Percentiles rank a stretch among this genome's conserved stretches.
These are phyloP conservation scores for Platalea minor DNA, from an alignment of 2,797 vertebrate genomes.

Conservation along the genomic window DNA sequence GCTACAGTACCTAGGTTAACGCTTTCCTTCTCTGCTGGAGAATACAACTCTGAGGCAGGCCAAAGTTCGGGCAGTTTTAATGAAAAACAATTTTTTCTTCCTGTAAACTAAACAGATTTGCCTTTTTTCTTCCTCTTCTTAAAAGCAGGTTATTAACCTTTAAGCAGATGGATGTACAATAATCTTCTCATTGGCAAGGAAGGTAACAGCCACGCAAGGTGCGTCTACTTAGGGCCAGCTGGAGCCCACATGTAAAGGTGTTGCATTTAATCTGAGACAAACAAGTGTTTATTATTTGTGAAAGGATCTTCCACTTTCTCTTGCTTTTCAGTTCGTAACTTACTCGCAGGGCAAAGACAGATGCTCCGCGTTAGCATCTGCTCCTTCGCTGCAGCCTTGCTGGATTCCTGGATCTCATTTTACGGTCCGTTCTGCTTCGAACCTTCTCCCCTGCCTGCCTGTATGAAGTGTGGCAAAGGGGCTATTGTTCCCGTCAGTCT, in stretches of 20 bases:
- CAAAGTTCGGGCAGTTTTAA: conserved; percentile 20
- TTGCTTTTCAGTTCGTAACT: conserved; percentile 56
- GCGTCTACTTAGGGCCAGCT: conserved; percentile 50
- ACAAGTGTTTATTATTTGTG: conserved; percentile 68
- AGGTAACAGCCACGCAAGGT: conserved; percentile 37
- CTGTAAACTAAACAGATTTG: conserved; percentile 64
- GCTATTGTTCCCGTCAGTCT: neutral
- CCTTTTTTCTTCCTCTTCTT: conserved; percentile 43
- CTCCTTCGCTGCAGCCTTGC: neutral
- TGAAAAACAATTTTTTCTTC: conserved; percentile 52
- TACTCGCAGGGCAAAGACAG: conserved; percentile 8
- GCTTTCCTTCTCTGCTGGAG: neutral
- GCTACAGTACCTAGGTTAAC: neutral
- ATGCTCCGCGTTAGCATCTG: conserved; percentile 18
- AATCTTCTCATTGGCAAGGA: conserved; percentile 34
- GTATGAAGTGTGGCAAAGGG: neutral
- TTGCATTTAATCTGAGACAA: conserved; percentile 68
- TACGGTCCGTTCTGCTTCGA: neutral
- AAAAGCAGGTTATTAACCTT: conserved; percentile 54
- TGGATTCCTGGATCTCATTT: conserved; percentile 41
- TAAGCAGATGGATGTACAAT: conserved; percentile 53
- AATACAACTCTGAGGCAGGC: neutral
- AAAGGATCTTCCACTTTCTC: conserved; percentile 66
- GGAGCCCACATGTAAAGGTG: conserved; percentile 74
- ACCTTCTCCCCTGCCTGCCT: neutral